Base-by-base conservation (phyloP, 2,113 vertebrate genomes). In the Verasper variegatus region DNA sequence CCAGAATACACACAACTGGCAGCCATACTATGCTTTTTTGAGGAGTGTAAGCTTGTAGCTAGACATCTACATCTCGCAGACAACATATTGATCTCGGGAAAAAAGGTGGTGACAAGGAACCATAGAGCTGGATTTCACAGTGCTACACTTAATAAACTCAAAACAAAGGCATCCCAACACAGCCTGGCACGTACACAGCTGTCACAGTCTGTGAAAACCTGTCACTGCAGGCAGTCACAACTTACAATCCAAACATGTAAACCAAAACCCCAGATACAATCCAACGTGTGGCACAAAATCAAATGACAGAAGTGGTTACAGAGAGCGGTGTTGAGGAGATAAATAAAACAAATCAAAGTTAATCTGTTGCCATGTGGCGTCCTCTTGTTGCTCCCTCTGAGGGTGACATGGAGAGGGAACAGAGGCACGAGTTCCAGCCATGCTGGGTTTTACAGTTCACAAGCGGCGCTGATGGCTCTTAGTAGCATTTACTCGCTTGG, bases 401-500 rank as follows among this genome's bases (percentile, higher is more conserved):
- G 64, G 56, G 40, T 5, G 67, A 76, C 52, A 76, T 21, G 37
- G 61, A 69, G 11, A 47, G 10, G 27, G 42, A 86, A 77, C 27
- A 70, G 47, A 73, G 72, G 60, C 76, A 26, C 71, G 27, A 7
- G 40, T 47, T 76, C n/a, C 66, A 77, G 71, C 63, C 47, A 71
- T 35, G 66, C 76, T 57, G 63, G 72, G 65, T 78, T 71, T 83
- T 65, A 71, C 78, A 81, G 80, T 74, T 86, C 71, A 79, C 82
- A 72, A 74, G 80, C 64, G n/a, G 65, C n/a, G 63, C 72, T 79
- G 74, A 74, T 59, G 60, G 79, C 82, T 77, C 71, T 79, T 74
- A 74, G 71, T 15, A 75, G 40, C 62, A 69, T 88, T 87, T 86
- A 80, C 60, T 75, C 21, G 67, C 78, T 71, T 88, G 77, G 87